Conservation (phyloP, 2,113 vertebrate genomes). For the Myodes glareolus region DNA sequence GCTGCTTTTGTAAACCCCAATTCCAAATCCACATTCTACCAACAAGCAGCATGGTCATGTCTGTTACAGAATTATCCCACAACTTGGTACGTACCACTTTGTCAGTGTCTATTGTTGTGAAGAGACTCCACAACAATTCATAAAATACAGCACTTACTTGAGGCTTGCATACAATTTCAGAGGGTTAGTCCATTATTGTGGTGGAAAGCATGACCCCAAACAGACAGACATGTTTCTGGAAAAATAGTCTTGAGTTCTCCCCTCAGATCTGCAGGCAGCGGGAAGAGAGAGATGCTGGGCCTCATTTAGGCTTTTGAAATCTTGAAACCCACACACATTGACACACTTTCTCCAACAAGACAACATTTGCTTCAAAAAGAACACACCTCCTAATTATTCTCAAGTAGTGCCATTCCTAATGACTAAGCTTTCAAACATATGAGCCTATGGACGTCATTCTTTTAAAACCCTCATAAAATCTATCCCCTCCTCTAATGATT, state of each 20-base stretch:
- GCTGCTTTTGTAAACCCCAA: too few relatives aligned
- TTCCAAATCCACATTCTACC: not conserved
- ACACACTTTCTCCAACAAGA: not conserved
- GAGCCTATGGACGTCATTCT: not conserved
- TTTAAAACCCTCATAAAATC: not conserved
- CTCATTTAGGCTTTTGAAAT: not conserved
- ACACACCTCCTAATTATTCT: not conserved
- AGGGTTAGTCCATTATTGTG: not conserved
- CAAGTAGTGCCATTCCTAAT: not conserved
- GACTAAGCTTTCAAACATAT: not conserved
- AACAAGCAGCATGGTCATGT: not conserved
- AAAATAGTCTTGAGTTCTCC: not conserved
- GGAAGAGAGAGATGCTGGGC: not conserved
- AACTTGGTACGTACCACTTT: not conserved
- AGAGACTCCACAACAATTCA: not conserved
- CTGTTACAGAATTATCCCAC: too few relatives aligned
- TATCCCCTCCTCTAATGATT: rapidly evolving
- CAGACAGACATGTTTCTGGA: not conserved
- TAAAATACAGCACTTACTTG: not conserved
- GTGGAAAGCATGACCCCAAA: not conserved
- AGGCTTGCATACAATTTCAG: not conserved
- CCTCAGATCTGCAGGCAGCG: not conserved
- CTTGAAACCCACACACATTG: not conserved
- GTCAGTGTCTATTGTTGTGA: not conserved
- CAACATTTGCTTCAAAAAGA: too few relatives aligned